A percentile compares a stretch with the other conserved stretches of the same genome.
These are phyloP conservation scores for Eurytoma californica DNA, from an alignment of 2,888 invertebrate species.

Conservation along the genomic window DNA sequence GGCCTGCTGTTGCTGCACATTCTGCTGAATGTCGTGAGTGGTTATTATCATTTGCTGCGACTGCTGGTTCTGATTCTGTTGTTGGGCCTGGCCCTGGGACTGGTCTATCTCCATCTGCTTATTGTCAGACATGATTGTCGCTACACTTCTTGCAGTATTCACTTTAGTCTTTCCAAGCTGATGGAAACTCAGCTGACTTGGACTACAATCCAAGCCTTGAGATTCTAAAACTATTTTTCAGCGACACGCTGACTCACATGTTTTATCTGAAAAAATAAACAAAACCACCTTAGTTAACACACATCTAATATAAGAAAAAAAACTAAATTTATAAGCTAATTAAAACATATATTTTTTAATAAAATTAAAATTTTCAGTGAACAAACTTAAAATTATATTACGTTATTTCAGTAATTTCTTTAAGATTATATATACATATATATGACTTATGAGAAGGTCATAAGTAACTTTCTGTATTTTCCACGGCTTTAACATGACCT, in stretches of 20 bases:
- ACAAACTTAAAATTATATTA: neutral
- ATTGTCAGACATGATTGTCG: slow-evolving; percentile 67
- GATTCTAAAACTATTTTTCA: neutral
- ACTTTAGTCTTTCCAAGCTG: neutral
- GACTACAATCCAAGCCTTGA: slow-evolving; percentile 1
- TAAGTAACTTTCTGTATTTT: too few species aligned
- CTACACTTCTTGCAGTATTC: neutral
- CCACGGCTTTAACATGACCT: too few species aligned
- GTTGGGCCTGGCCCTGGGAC: slow-evolving; percentile 69
- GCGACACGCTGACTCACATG: neutral
- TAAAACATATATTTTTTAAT: neutral
- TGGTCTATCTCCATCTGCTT: slow-evolving; percentile 67
- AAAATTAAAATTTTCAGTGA: neutral
- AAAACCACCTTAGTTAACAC: slow-evolving; percentile 2
- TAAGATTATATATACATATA: neutral
- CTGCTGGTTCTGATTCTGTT: slow-evolving; percentile 70
- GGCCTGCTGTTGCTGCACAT: slow-evolving; percentile 70
- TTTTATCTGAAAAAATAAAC: slow-evolving; percentile 38
- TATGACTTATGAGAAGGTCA: neutral
- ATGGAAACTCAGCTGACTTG: neutral
- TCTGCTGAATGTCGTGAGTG: slow-evolving; percentile 67
- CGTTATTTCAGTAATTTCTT: neutral
- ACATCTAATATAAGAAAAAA: neutral
- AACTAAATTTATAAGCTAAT: neutral
- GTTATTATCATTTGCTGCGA: slow-evolving; percentile 72